These are phyloP conservation scores for Bombus haemorrhoidalis DNA, from an alignment of 1,140 invertebrate species.

Conservation along the genomic window DNA sequence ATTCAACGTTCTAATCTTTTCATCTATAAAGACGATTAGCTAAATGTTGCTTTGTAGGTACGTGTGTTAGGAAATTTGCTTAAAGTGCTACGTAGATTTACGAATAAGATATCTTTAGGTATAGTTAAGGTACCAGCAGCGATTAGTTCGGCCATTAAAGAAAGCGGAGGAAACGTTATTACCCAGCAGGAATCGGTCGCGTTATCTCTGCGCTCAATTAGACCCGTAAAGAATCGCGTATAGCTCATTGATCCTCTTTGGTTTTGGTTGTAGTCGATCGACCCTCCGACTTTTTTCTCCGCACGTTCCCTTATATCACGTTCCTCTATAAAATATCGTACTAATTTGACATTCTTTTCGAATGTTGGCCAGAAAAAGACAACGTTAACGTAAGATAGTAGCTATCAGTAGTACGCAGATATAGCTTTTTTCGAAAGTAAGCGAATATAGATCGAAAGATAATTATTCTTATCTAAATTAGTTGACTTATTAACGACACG, in stretches of 20 bases:
- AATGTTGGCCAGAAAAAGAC: too few relatives aligned
- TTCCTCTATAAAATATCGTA: conserved; percentile 29
- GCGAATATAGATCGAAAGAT: too few relatives aligned
- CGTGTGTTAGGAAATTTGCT: background rate
- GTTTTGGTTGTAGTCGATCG: conserved; percentile 34
- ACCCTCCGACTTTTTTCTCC: conserved; percentile 31
- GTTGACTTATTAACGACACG: too few relatives aligned
- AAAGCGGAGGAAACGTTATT: conserved; percentile 72
- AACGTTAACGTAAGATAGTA: background rate
- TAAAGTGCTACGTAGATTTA: background rate
- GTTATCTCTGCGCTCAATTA: conserved; percentile 79
- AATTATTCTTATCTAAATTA: too few relatives aligned
- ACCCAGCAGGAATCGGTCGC: conserved; percentile 69
- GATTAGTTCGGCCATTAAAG: conserved; percentile 77
- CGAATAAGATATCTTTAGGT: conserved; percentile 38
- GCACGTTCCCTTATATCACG: background rate
- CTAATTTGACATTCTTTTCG: conserved; percentile 36
- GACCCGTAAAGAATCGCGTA: conserved; percentile 76
- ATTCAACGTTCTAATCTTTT: background rate
- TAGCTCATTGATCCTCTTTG: conserved; percentile 72
- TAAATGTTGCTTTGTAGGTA: background rate
- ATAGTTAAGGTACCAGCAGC: conserved; percentile 73
- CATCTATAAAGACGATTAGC: background rate
- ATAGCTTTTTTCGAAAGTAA: too few relatives aligned
- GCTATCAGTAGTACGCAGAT: too few relatives aligned